Evolutionary conservation across 2,888 invertebrate species (phyloP).

Genomic region (Choristoneura rosaceana): DNA sequence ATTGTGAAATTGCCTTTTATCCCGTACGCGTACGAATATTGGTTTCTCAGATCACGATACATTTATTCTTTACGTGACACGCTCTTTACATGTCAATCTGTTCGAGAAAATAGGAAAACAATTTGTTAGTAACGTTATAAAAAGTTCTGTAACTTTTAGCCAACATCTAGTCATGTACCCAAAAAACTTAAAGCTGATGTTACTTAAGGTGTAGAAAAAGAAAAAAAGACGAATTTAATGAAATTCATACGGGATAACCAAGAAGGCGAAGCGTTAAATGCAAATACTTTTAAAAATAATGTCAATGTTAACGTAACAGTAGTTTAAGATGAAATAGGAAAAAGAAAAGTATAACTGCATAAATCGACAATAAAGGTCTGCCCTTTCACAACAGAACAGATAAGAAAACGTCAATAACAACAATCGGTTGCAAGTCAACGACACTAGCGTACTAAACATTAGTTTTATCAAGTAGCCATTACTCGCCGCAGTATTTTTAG

Average conservation of each 20-base stretch:
- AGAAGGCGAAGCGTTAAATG: too few species aligned
- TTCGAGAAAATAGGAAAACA: not conserved
- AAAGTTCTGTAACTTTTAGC: too few species aligned
- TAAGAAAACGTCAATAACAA: constrained; percentile 56
- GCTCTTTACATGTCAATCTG: not conserved
- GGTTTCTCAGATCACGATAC: constrained; percentile 1
- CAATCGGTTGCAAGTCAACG: constrained; percentile 81
- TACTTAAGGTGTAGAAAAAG: too few species aligned
- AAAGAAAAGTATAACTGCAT: constrained; percentile 1
- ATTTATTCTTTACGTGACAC: not conserved
- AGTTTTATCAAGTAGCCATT: constrained; percentile 82
- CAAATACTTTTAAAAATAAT: too few species aligned
- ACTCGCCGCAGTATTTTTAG: constrained; percentile 80
- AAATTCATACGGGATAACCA: too few species aligned
- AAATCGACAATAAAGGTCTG: constrained; percentile 17
- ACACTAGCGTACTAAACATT: constrained; percentile 75
- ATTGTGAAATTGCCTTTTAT: constrained; percentile 12
- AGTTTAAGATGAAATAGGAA: not conserved
- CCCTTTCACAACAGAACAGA: constrained; percentile 31
- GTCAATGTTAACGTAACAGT: not conserved
- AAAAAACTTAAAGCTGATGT: too few species aligned
- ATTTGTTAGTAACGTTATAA: not conserved
- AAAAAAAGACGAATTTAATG: too few species aligned
- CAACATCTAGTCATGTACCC: too few species aligned
- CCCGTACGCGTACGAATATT: constrained; percentile 1